Percentiles rank a stretch among this genome's conserved stretches.
phyloP scores from a whole-genome alignment of 2,113 vertebrate genomes.

The Lepisosteus osseus region DNA sequence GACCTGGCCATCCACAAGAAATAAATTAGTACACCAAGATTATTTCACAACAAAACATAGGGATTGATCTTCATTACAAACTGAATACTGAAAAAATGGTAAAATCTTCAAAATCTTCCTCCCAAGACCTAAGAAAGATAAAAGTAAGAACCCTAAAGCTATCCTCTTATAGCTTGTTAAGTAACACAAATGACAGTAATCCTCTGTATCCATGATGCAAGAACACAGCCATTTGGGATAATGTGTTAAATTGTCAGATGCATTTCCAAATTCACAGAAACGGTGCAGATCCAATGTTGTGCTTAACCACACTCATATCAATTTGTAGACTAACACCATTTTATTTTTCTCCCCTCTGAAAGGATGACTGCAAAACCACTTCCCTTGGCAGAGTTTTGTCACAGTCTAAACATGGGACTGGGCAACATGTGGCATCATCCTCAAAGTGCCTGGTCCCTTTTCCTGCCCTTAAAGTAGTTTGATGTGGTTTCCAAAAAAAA shows the following conservation, averaged over 20 bases:
- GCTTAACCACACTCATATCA: neutral
- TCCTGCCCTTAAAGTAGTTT: constrained; percentile 18
- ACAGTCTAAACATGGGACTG: constrained; percentile 27
- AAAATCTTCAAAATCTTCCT: constrained; percentile 3
- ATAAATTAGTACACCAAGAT: neutral
- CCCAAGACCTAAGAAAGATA: constrained; percentile 33
- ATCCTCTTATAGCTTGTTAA: constrained; percentile 37
- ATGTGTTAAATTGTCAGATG: constrained; percentile 52
- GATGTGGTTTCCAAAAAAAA: constrained; percentile 23
- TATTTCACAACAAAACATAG: neutral
- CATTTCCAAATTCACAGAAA: constrained; percentile 34
- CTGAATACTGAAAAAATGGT: no score
- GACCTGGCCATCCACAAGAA: neutral
- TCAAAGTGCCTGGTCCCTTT: constrained; percentile 4
- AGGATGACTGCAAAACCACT: neutral
- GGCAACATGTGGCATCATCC: constrained; percentile 19
- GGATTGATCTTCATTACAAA: no score
- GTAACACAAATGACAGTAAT: constrained; percentile 38
- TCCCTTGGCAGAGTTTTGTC: neutral
- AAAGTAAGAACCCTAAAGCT: constrained; percentile 26
- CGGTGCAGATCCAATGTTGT: constrained; percentile 27
- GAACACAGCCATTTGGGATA: constrained; percentile 53
- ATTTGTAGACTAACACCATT: neutral
- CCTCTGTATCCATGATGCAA: constrained; percentile 42
- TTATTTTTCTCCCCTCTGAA: neutral